These are phyloP conservation scores for Atrichornis clamosus DNA, from an alignment of 2,113 vertebrate species.

Conservation along the genomic window DNA sequence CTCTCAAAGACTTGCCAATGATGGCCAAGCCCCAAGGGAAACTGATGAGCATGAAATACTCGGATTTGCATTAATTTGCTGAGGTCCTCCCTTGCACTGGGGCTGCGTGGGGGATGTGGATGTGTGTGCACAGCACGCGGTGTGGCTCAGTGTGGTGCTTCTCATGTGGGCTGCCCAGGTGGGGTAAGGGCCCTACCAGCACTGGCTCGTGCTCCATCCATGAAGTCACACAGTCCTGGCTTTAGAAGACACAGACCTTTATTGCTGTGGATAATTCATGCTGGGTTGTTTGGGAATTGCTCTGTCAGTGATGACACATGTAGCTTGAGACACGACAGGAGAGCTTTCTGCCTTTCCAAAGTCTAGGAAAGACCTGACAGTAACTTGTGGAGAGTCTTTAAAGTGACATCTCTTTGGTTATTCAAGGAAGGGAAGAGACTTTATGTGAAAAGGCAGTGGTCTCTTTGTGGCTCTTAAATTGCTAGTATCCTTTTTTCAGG, in stretches of 20 bases:
- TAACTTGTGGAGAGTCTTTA: not conserved
- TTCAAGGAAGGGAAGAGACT: not conserved
- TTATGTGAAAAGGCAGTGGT: not conserved
- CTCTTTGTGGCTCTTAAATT: not conserved
- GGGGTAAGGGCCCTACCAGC: not conserved
- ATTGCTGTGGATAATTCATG: not conserved
- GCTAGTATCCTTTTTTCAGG: not conserved
- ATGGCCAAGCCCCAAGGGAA: not conserved
- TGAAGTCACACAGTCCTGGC: not conserved
- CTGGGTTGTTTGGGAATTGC: not conserved
- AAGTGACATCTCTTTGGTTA: not conserved
- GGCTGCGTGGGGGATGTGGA: rapidly evolving
- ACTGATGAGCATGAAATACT: not conserved
- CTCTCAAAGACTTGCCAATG: not conserved
- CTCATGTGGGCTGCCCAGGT: not conserved
- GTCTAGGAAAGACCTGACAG: not conserved
- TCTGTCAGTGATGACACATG: not conserved
- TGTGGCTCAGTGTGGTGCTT: not conserved
- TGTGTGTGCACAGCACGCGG: rapidly evolving
- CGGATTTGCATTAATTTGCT: not conserved
- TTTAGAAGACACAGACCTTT: not conserved
- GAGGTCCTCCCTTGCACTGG: not conserved
- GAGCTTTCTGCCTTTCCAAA: not conserved
- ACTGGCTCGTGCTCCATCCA: rapidly evolving
- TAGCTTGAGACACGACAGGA: not conserved